Evolutionary conservation across 2,888 invertebrate genomes (phyloP).

Genomic region (Ganaspis brasiliensis): DNA sequence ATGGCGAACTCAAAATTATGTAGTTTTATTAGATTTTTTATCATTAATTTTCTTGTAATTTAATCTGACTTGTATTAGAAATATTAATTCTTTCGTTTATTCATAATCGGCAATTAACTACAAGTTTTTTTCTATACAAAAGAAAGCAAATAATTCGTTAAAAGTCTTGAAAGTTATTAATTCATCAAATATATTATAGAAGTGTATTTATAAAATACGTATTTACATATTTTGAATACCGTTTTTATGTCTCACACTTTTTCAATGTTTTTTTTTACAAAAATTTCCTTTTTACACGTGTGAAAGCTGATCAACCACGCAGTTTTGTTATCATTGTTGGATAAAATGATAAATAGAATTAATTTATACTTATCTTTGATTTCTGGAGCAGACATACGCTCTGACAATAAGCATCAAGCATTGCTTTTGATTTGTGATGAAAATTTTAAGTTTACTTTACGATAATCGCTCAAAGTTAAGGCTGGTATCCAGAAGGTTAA

Average conservation of each 20-base stretch:
- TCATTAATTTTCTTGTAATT: too few species aligned
- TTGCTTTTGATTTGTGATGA: not conserved
- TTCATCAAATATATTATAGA: too few species aligned
- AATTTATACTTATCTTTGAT: conserved; percentile 17
- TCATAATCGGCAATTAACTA: too few species aligned
- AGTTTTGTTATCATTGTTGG: conserved; percentile 8
- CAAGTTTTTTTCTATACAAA: too few species aligned
- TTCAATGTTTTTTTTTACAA: not conserved
- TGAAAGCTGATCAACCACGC: not conserved
- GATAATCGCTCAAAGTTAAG: not conserved
- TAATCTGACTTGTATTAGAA: too few species aligned
- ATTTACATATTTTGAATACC: not conserved
- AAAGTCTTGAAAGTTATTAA: too few species aligned
- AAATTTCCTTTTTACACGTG: not conserved
- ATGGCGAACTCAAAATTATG: too few species aligned
- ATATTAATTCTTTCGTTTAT: too few species aligned
- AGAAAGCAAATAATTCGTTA: too few species aligned
- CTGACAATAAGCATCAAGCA: not conserved
- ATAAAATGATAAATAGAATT: conserved; percentile 11
- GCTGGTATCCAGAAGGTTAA: not conserved
- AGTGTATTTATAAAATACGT: too few species aligned
- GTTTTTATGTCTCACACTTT: not conserved
- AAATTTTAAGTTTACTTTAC: not conserved
- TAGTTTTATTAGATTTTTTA: too few species aligned
- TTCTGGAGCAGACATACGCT: conserved; percentile 7